Percentiles rank a stretch among this genome's conserved stretches.
These are phyloP conservation scores for Elaphurus davidianus DNA, from an alignment of 2,113 vertebrate species.

Conservation along the genomic window DNA sequence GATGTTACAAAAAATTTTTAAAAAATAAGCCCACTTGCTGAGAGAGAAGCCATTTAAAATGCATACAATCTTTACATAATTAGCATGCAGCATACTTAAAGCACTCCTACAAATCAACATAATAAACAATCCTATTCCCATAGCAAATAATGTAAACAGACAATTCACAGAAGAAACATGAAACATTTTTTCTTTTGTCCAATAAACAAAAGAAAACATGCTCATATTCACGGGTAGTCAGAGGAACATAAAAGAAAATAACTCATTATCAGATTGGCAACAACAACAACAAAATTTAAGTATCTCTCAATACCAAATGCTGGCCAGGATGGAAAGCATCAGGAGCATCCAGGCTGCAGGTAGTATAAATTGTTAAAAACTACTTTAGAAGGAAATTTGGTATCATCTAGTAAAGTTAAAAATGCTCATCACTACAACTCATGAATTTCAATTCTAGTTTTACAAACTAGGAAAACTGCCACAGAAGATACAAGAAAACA, in stretches of 20 bases:
- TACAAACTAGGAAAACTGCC: neutral
- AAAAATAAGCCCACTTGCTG: neutral
- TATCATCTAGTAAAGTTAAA: neutral
- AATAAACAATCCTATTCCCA: neutral
- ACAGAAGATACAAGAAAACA: neutral
- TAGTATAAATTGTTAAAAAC: neutral
- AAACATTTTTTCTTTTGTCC: neutral
- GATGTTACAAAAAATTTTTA: neutral
- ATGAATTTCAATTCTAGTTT: neutral
- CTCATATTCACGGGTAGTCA: neutral
- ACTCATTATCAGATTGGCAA: neutral
- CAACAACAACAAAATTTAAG: neutral
- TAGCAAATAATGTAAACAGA: neutral
- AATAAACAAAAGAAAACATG: neutral
- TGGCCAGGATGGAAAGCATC: neutral
- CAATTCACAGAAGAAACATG: neutral
- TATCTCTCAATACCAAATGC: neutral
- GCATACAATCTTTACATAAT: neutral
- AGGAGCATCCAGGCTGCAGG: neutral
- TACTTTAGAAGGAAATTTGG: neutral
- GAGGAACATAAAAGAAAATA: constrained; percentile 4
- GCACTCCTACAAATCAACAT: neutral
- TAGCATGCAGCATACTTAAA: neutral
- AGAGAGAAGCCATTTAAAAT: constrained; percentile 12
- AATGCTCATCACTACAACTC: neutral